These are phyloP conservation scores for Galago senegalensis DNA, from an alignment of 2,797 vertebrate genomes.

Conservation along the genomic window DNA sequence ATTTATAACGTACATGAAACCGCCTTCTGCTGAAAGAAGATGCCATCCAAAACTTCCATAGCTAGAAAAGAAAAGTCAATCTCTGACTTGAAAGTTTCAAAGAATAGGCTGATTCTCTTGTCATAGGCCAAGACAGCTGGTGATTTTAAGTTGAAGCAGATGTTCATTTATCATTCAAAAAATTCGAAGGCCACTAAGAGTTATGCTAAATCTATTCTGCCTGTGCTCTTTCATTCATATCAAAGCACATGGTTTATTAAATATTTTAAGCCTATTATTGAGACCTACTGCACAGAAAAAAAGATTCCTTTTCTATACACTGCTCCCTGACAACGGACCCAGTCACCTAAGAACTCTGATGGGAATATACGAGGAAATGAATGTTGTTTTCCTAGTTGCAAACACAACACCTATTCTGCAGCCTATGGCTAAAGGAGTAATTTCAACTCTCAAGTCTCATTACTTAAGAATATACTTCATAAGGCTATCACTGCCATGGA, in stretches of 20 bases:
- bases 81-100: neutral
- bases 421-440: neutral
- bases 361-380: no score
- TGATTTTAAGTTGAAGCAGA: neutral
- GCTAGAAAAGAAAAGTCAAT: neutral
- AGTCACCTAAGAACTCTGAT: neutral
- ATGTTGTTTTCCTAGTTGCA: neutral
- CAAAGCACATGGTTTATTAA: neutral
- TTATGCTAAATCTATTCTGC: neutral
- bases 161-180: neutral
- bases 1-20: neutral
- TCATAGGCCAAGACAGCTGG: neutral
- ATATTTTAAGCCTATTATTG: neutral
- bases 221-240: neutral
- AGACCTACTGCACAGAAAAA: neutral
- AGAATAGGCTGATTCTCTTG: neutral
- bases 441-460: neutral
- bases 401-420: neutral
- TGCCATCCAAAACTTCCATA: neutral
- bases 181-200: neutral
- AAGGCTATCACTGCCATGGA: neutral
- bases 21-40: neutral
- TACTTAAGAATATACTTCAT: neutral
- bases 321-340: neutral
- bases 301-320: neutral